Percentiles rank a stretch among this genome's conserved stretches.
phyloP scores from a whole-genome alignment of 1,140 invertebrate species.

The Cepaea nemoralis region DNA sequence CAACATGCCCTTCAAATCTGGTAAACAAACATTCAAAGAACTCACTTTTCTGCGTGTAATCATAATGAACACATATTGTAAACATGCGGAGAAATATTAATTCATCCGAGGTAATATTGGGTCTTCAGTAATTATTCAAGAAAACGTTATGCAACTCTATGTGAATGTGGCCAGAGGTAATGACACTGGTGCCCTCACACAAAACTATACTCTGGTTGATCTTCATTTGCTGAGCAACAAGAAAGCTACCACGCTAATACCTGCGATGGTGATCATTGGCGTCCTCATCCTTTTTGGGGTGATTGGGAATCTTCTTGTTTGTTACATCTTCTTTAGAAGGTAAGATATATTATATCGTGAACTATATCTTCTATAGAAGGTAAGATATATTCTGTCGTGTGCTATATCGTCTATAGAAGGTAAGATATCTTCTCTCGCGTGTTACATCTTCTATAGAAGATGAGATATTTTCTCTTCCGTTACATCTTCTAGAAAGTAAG shows the following conservation, averaged over 20 bases:
- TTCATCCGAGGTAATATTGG: too few species aligned
- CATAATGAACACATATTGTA: too few species aligned
- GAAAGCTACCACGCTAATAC: not conserved
- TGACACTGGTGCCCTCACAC: not conserved
- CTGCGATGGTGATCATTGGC: conserved; percentile 8
- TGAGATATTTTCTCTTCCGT: not conserved
- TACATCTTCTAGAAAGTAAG: not conserved
- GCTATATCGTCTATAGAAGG: not conserved
- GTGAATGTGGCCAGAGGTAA: not conserved
- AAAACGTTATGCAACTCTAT: too few species aligned
- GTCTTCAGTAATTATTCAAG: too few species aligned
- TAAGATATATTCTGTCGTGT: not conserved
- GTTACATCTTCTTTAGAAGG: conserved; percentile 24
- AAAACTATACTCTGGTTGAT: not conserved
- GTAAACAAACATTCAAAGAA: too few species aligned
- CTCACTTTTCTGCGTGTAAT: too few species aligned
- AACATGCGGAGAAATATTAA: too few species aligned
- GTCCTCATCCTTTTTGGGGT: not conserved
- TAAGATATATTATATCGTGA: not conserved
- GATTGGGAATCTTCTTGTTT: conserved; percentile 20
- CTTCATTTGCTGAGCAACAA: not conserved
- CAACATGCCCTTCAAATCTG: too few species aligned
- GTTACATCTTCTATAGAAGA: not conserved
- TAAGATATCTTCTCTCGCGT: not conserved
- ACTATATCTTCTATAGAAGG: not conserved